Evolutionary conservation across 2,888 invertebrate genomes (phyloP).

Genomic region (Spialia ferax): DNA sequence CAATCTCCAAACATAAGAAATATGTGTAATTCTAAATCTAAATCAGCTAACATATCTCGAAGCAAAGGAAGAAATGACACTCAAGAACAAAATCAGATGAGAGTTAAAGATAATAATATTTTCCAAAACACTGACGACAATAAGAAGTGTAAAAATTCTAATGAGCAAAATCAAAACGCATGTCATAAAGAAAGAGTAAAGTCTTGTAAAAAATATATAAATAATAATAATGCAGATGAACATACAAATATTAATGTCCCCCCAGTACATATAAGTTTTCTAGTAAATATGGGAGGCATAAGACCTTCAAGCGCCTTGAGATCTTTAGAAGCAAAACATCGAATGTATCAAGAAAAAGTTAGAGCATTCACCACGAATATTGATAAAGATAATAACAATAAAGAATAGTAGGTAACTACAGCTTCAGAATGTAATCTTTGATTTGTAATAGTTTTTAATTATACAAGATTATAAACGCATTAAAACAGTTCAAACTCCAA

Average conservation of each 20-base stretch:
- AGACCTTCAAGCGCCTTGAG: constrained; percentile 67
- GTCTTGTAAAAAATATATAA: constrained; percentile 16
- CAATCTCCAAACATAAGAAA: constrained; percentile 51
- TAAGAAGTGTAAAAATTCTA: constrained; percentile 39
- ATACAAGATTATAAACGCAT: too few species aligned
- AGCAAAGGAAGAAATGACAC: constrained; percentile 47
- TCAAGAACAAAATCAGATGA: constrained; percentile 22
- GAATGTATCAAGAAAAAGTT: constrained; percentile 76
- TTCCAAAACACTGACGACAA: constrained; percentile 42
- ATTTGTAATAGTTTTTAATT: too few species aligned
- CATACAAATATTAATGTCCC: constrained; percentile 48
- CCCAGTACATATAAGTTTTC: constrained; percentile 74
- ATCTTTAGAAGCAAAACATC: constrained; percentile 75
- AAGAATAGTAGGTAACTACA: neutral
- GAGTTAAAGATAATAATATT: constrained; percentile 30
- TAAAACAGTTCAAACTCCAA: too few species aligned
- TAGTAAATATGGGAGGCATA: constrained; percentile 68
- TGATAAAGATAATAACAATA: constrained; percentile 6
- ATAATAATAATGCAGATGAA: constrained; percentile 39
- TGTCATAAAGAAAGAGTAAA: constrained; percentile 20
- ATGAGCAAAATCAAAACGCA: constrained; percentile 24
- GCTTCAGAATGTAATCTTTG: too few species aligned
- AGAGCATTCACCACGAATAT: constrained; percentile 58
- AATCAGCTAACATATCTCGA: constrained; percentile 58
- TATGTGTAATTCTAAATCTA: constrained; percentile 55